Percentiles rank a stretch among this genome's conserved stretches.
Evolutionary conservation across 2,888 invertebrate genomes (phyloP).

Genomic region (Prosapia bicincta): DNA sequence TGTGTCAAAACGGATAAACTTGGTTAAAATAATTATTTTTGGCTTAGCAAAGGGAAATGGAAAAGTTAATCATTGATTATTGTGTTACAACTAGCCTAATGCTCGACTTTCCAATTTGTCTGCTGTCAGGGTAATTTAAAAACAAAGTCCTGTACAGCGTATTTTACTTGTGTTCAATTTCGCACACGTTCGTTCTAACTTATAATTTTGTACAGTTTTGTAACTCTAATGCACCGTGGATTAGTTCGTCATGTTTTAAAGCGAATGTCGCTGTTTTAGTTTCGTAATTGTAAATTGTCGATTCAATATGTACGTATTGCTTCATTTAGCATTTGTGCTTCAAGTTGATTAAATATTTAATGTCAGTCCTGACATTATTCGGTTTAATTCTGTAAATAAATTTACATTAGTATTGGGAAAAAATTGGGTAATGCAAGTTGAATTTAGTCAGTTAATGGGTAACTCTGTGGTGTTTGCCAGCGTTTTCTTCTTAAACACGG

Average conservation of each 20-base stretch:
- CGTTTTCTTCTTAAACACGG: too few species aligned
- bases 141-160: background rate
- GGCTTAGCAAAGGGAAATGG: background rate
- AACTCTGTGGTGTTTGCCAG: too few species aligned
- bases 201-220: background rate
- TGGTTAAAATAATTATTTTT: background rate
- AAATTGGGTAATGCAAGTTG: too few species aligned
- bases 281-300: background rate
- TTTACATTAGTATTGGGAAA: too few species aligned
- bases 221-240: background rate
- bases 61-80: background rate
- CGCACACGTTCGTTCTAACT: background rate
- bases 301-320: too few species aligned
- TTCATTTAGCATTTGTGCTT: too few species aligned
- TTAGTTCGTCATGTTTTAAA: background rate
- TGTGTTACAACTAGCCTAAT: background rate
- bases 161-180: background rate
- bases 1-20: background rate
- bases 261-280: background rate
- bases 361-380: too few species aligned
- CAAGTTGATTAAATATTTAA: too few species aligned
- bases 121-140: background rate
- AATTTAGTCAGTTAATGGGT: too few species aligned
- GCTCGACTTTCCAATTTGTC: background rate
- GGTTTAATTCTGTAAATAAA: too few species aligned